phyloP scores from a whole-genome alignment of 2,888 invertebrate species.

The Orthosia cruda region DNA sequence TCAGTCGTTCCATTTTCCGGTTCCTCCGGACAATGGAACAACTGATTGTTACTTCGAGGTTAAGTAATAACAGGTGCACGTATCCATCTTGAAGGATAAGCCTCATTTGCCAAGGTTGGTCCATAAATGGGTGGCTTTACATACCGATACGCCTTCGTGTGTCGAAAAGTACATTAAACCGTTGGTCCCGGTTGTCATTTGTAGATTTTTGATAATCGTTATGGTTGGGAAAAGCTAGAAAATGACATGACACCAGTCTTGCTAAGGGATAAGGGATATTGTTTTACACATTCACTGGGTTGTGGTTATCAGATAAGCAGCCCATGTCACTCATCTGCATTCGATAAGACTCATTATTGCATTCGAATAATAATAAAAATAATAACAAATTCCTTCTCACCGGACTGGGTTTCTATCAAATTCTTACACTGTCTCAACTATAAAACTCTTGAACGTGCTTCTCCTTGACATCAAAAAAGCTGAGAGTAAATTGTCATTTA shows the following conservation, averaged over 20 bases:
- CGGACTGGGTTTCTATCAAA: too few species aligned
- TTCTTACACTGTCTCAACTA: too few species aligned
- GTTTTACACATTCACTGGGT: neutral
- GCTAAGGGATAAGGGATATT: neutral
- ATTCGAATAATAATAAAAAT: too few species aligned
- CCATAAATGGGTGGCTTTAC: neutral
- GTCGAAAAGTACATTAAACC: neutral
- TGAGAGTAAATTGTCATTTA: too few species aligned
- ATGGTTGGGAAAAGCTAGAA: neutral
- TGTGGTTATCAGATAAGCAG: neutral
- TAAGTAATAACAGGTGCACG: neutral
- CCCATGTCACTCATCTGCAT: neutral
- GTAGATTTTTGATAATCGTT: neutral
- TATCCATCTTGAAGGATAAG: neutral
- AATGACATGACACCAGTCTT: neutral
- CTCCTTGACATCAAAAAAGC: too few species aligned
- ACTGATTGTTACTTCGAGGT: too few species aligned
- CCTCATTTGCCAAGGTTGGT: neutral
- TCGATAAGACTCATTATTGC: too few species aligned
- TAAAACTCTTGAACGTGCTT: too few species aligned
- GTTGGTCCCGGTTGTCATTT: neutral
- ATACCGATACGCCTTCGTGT: neutral
- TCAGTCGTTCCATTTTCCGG: neutral
- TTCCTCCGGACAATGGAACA: too few species aligned
- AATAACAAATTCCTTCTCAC: too few species aligned